These are phyloP conservation scores for Drosophila repletoides DNA, from an alignment of 1,140 invertebrate species.

Conservation along the genomic window DNA sequence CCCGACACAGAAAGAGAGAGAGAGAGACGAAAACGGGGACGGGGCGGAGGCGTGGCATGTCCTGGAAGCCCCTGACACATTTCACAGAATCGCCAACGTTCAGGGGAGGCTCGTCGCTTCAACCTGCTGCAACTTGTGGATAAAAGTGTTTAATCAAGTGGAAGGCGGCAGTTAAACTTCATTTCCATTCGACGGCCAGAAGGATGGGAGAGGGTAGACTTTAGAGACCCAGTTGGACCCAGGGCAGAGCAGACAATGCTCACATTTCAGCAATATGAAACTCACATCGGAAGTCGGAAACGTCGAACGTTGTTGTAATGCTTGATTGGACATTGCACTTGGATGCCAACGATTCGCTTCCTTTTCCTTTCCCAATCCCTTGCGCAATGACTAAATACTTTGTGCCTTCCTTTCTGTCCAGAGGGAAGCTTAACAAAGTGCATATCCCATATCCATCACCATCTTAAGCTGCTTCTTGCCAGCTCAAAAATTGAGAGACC, in stretches of 20 bases:
- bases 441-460: constrained; percentile 55
- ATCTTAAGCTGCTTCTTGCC: constrained; percentile 18
- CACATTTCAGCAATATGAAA: constrained; percentile 68
- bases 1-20: neutral
- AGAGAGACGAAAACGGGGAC: neutral
- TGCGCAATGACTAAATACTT: too few species aligned
- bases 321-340: constrained; percentile 54
- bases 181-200: constrained; percentile 5
- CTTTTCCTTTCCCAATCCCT: constrained; percentile 24
- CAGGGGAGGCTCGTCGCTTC: constrained; percentile 16
- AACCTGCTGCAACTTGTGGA: too few species aligned
- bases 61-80: constrained; percentile 26
- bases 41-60: neutral
- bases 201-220: neutral
- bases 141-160: constrained; percentile 76
- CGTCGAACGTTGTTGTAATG: constrained; percentile 67
- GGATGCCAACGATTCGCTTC: constrained; percentile 18
- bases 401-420: too few species aligned
- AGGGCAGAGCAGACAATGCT: too few species aligned
- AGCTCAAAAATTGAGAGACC: too few species aligned
- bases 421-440: constrained; percentile 66
- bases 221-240: too few species aligned
- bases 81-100: constrained; percentile 64
- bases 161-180: constrained; percentile 72
- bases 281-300: constrained; percentile 70